Conservation (phyloP, 2,888 invertebrate species). For the Julus scanicus region DNA sequence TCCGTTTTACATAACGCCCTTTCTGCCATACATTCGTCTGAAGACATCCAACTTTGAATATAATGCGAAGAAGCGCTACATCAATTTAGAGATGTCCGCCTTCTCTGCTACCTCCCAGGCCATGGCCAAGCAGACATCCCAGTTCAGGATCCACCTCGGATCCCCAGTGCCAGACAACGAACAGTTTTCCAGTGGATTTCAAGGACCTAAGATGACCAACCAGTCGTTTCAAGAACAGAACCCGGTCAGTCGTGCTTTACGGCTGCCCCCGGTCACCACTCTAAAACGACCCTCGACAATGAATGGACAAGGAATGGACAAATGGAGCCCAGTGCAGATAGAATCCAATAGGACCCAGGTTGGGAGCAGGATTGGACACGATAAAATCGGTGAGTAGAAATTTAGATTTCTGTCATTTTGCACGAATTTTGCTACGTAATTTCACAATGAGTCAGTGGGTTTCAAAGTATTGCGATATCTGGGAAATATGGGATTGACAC, state of each 20-base stretch:
- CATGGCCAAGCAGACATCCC: constrained; percentile 10
- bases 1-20: not conserved
- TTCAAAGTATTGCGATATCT: not conserved
- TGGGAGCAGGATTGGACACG: not conserved
- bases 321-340: not conserved
- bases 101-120: not conserved
- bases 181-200: not conserved
- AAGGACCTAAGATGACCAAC: not conserved
- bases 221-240: not conserved
- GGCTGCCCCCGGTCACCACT: constrained; percentile 14
- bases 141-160: constrained; percentile 2
- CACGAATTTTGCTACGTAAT: not conserved
- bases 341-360: not conserved
- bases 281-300: not conserved
- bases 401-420: not conserved
- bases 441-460: not conserved
- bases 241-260: not conserved
- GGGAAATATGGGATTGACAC: not conserved
- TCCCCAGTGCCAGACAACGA: constrained; percentile 31
- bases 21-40: not conserved
- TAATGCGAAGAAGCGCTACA: not conserved
- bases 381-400: not conserved
- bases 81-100: constrained; percentile 34
- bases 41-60: constrained; percentile 21
- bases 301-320: not conserved